phyloP scores from a whole-genome alignment of 2,113 vertebrate genomes.

The Hemibagrus wyckioides region DNA sequence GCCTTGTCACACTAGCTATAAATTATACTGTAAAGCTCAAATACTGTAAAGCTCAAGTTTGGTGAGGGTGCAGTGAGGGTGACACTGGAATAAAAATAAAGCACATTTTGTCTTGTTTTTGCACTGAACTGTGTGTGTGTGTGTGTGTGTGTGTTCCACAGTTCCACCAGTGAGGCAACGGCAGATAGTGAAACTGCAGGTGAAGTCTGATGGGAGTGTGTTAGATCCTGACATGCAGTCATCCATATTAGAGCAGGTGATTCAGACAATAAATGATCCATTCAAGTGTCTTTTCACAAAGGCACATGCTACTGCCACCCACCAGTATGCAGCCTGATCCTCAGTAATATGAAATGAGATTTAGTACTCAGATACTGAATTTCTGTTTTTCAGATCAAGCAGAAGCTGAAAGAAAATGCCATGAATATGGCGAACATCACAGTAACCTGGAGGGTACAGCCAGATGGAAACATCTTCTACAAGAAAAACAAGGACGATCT shows the following conservation, averaged over 20 bases:
- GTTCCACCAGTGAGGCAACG: not conserved
- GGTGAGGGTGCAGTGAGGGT: not conserved
- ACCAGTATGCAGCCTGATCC: not conserved
- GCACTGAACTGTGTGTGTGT: not conserved
- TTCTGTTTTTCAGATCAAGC: not conserved
- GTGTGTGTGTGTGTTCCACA: not conserved
- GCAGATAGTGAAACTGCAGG: constrained; percentile 11
- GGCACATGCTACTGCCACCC: not conserved
- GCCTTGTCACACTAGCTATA: not conserved
- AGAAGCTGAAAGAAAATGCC: not conserved
- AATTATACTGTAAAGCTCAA: not conserved
- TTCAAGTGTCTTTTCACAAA: not conserved
- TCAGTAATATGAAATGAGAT: not conserved
- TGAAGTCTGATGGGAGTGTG: constrained; percentile 6
- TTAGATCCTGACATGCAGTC: not conserved
- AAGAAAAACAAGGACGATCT: not conserved
- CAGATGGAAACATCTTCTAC: not conserved
- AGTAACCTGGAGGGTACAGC: not conserved
- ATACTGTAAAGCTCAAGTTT: too few species aligned
- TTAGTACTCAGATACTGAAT: not conserved
- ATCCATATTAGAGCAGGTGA: constrained; percentile 14
- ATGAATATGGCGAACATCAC: not conserved
- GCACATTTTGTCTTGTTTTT: too few species aligned
- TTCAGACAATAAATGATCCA: too few species aligned
- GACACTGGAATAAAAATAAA: not conserved